Percentiles rank a stretch among this genome's conserved stretches.
Conservation (phyloP, 2,113 vertebrate species). For the Stomatorhinus ivindoensis region DNA sequence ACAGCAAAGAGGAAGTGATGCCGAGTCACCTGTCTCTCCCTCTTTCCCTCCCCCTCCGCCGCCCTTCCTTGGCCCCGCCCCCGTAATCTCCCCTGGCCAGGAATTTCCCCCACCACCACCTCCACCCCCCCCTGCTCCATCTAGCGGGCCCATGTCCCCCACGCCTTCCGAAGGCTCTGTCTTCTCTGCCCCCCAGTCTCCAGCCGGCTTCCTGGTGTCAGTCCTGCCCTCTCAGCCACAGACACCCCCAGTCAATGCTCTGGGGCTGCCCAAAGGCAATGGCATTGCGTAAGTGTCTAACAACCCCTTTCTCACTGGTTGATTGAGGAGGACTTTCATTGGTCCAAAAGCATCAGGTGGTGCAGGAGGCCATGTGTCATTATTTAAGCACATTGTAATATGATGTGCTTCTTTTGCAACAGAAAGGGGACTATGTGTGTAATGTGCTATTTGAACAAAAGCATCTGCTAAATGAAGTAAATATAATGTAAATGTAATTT, state of each 20-base stretch:
- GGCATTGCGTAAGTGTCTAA: conserved; percentile 57
- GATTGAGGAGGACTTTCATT: neutral
- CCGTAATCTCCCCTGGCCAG: conserved; percentile 35
- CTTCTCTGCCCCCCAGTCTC: conserved; percentile 60
- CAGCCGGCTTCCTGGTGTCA: conserved; percentile 84
- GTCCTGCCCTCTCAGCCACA: conserved; percentile 75
- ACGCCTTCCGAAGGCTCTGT: conserved; percentile 53
- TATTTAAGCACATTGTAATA: neutral
- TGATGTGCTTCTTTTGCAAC: neutral
- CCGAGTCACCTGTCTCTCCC: conserved; percentile 76
- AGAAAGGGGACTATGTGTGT: neutral
- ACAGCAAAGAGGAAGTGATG: conserved; percentile 59
- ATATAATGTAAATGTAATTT: neutral
- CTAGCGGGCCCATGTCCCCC: conserved; percentile 40
- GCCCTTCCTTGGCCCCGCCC: conserved; percentile 71
- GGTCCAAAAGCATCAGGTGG: neutral
- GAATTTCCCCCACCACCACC: conserved; percentile 74
- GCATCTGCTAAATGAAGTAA: neutral
- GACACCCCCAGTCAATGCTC: conserved; percentile 70
- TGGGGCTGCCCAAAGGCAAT: conserved; percentile 86
- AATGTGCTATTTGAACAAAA: neutral
- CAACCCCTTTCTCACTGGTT: neutral
- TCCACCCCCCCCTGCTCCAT: conserved; percentile 48
- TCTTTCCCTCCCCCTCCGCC: conserved; percentile 88
- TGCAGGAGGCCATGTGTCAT: neutral